Evolutionary conservation across 1,140 invertebrate species (phyloP).

Genomic region (Drosophila serrata): DNA sequence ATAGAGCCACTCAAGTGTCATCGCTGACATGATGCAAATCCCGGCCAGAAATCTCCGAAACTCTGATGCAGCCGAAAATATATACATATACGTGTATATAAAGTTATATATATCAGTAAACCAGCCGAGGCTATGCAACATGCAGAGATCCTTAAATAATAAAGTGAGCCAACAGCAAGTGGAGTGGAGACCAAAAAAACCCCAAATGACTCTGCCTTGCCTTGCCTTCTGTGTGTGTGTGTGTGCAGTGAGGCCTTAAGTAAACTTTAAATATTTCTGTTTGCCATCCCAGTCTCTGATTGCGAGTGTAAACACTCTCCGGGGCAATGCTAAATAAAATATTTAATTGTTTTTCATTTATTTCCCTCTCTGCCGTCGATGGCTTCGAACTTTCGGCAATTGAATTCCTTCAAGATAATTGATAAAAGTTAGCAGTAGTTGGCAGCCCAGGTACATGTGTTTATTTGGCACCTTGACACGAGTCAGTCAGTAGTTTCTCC

Average conservation of each 20-base stretch:
- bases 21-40: constrained; percentile 41
- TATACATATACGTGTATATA: constrained; percentile 13
- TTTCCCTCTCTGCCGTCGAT: constrained; percentile 24
- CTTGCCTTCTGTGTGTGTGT: constrained; percentile 1
- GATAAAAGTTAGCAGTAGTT: constrained; percentile 34
- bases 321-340: constrained; percentile 65
- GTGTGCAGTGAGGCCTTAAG: constrained; percentile 20
- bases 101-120: constrained; percentile 37
- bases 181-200: constrained; percentile 18
- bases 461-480: constrained; percentile 27
- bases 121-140: constrained; percentile 37
- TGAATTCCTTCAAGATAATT: constrained; percentile 60
- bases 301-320: constrained; percentile 33
- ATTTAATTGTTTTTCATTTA: constrained; percentile 79
- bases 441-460: constrained; percentile 31
- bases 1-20: constrained; percentile 37
- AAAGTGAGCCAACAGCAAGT: constrained; percentile 36
- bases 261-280: constrained; percentile 53
- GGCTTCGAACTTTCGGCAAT: constrained; percentile 45
- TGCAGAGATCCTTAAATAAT: constrained; percentile 56
- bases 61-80: constrained; percentile 17
- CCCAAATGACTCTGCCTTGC: constrained; percentile 16
- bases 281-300: constrained; percentile 15
- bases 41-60: constrained; percentile 29
- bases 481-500: constrained; percentile 21